These are phyloP conservation scores for Astyanax mexicanus DNA, from an alignment of 2,797 vertebrate species.

Conservation along the genomic window DNA sequence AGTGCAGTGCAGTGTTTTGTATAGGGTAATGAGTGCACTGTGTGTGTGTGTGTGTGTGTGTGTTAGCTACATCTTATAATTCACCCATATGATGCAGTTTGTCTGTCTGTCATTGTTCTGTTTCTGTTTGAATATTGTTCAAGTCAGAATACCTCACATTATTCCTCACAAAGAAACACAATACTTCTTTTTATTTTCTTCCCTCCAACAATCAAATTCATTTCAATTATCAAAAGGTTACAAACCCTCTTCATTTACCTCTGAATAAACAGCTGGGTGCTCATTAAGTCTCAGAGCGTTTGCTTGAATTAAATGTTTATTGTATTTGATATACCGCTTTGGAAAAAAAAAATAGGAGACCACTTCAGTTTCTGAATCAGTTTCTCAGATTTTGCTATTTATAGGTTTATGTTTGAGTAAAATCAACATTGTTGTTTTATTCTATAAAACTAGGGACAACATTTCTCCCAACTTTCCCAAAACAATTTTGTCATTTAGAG, in stretches of 20 bases:
- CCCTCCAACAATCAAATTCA: background rate
- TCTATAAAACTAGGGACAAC: no score
- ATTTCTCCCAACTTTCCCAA: no score
- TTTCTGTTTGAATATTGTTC: conserved; percentile 20
- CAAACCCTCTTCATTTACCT: conserved; percentile 40
- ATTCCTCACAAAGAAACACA: conserved; percentile 15
- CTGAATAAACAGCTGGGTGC: conserved; percentile 50
- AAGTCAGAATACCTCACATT: conserved; percentile 40
- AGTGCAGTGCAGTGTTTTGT: no score
- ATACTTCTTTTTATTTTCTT: conserved; percentile 18
- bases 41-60: conserved; percentile 28
- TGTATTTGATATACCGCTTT: no score
- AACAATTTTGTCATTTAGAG: no score
- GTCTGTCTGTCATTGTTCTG: conserved; percentile 25
- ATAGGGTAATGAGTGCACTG: background rate
- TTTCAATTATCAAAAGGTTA: conserved; percentile 31
- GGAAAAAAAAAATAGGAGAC: no score
- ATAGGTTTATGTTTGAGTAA: no score
- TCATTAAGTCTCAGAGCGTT: conserved; percentile 7
- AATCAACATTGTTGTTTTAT: no score
- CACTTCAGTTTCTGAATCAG: no score
- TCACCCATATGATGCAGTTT: background rate
- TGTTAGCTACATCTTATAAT: conserved; percentile 2
- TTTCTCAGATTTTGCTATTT: no score
- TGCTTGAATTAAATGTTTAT: background rate